Evolutionary conservation across 2,113 vertebrate genomes (phyloP).

Genomic region (Bos javanicus): DNA sequence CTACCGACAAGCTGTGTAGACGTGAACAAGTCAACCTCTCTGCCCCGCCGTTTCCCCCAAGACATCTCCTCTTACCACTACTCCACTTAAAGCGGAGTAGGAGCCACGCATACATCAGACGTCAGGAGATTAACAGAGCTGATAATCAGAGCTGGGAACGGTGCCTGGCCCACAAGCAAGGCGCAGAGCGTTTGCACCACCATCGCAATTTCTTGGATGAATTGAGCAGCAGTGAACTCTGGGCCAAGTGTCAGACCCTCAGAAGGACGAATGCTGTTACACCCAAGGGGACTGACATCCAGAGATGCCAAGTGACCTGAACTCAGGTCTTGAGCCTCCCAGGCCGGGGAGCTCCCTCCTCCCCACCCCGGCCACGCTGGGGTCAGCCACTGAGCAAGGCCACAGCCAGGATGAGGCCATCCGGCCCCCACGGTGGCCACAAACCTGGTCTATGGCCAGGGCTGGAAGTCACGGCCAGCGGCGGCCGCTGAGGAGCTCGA

Average conservation of each 20-base stretch:
- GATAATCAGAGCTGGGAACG: neutral
- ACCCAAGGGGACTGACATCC: neutral
- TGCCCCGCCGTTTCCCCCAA: neutral
- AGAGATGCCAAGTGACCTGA: neutral
- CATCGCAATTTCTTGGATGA: accelerated
- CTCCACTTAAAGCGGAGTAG: too few relatives aligned
- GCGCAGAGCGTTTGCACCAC: accelerated
- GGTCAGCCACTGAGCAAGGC: neutral
- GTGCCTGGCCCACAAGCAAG: accelerated
- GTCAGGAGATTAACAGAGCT: neutral
- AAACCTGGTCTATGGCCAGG: neutral
- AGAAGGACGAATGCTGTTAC: too few relatives aligned
- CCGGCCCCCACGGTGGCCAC: neutral
- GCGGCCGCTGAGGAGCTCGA: neutral
- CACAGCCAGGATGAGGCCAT: neutral
- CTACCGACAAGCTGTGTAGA: neutral
- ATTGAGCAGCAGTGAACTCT: neutral
- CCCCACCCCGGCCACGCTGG: too few relatives aligned
- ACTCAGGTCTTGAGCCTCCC: neutral
- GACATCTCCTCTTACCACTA: neutral
- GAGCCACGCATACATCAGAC: neutral
- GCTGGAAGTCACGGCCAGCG: neutral
- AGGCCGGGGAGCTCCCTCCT: neutral
- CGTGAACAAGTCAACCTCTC: neutral
- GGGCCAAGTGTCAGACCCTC: neutral